Evolutionary conservation across 1,140 invertebrate species (phyloP).

Genomic region (Mya arenaria): DNA sequence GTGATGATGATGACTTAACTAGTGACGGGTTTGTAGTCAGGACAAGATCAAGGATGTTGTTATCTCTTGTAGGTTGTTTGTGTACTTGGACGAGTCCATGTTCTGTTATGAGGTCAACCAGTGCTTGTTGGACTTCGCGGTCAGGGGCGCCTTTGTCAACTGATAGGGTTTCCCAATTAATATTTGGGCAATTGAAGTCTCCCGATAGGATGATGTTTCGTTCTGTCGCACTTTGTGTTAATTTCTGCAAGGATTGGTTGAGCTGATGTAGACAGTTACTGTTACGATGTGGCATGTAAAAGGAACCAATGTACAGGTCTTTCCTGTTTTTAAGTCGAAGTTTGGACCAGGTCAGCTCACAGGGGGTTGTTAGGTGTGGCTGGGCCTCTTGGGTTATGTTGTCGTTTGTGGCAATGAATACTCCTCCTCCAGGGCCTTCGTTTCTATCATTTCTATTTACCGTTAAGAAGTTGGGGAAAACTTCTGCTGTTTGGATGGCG

Average conservation of each 20-base stretch:
- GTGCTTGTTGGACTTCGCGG: conserved; percentile 5
- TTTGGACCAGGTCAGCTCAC: conserved; percentile 50
- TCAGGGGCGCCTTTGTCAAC: background rate
- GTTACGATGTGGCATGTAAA: conserved; percentile 26
- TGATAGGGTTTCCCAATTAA: background rate
- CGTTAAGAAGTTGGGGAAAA: conserved; percentile 37
- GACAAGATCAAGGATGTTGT: conserved; percentile 28
- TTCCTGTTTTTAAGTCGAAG: conserved; percentile 14
- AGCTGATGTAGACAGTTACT: background rate
- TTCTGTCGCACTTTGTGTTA: background rate
- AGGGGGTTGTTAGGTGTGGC: conserved; percentile 32
- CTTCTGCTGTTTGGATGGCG: conserved; percentile 4
- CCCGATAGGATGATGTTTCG: background rate
- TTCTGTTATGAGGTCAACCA: conserved; percentile 9
- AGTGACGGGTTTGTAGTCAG: conserved; percentile 13
- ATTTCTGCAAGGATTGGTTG: background rate
- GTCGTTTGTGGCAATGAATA: conserved; percentile 41
- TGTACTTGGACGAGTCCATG: conserved; percentile 25
- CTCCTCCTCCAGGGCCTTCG: conserved; percentile 33
- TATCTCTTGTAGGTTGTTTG: conserved; percentile 26
- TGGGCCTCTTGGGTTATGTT: conserved; percentile 21
- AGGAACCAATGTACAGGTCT: background rate
- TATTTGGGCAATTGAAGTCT: conserved; percentile 40
- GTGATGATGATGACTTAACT: conserved; percentile 14
- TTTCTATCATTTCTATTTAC: conserved; percentile 49